Conservation (phyloP, 2,797 vertebrate genomes). For the Urophycis tenuis region DNA sequence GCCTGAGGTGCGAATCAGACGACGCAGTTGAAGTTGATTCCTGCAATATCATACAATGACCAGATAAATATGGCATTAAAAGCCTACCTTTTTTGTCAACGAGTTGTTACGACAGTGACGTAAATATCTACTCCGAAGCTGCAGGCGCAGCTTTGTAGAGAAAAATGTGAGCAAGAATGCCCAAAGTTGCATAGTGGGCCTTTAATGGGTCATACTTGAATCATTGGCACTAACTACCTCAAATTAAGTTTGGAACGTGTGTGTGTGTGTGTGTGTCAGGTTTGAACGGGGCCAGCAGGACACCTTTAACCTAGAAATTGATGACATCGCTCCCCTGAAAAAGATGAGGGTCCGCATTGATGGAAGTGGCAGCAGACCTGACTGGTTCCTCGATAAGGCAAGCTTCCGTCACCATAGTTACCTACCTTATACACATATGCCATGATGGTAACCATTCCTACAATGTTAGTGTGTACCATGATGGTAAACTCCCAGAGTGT, state of each 20-base stretch:
- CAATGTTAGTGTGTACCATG: not conserved
- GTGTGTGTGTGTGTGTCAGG: conserved; percentile 56
- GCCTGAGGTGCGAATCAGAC: too few relatives aligned
- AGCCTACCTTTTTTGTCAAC: too few relatives aligned
- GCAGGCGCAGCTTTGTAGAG: too few relatives aligned
- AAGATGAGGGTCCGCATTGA: conserved; percentile 90
- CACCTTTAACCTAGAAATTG: conserved; percentile 88
- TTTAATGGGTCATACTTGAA: not conserved
- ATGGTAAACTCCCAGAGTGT: not conserved
- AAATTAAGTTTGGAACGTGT: not conserved
- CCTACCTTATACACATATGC: not conserved
- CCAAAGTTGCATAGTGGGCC: too few relatives aligned
- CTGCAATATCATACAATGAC: too few relatives aligned
- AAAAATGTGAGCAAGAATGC: too few relatives aligned
- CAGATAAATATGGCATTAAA: too few relatives aligned
- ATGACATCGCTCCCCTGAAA: conserved; percentile 85
- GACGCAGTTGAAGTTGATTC: too few relatives aligned
- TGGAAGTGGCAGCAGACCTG: conserved; percentile 82
- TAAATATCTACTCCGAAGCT: too few relatives aligned
- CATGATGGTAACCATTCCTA: not conserved
- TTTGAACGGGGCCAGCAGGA: conserved; percentile 93
- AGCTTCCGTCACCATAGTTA: conserved; percentile 15
- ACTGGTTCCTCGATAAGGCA: conserved; percentile 95
- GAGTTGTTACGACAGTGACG: too few relatives aligned
- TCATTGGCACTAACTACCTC: not conserved